phyloP scores from a whole-genome alignment of 1,140 invertebrate genomes.

The Semibalanus balanoides region DNA sequence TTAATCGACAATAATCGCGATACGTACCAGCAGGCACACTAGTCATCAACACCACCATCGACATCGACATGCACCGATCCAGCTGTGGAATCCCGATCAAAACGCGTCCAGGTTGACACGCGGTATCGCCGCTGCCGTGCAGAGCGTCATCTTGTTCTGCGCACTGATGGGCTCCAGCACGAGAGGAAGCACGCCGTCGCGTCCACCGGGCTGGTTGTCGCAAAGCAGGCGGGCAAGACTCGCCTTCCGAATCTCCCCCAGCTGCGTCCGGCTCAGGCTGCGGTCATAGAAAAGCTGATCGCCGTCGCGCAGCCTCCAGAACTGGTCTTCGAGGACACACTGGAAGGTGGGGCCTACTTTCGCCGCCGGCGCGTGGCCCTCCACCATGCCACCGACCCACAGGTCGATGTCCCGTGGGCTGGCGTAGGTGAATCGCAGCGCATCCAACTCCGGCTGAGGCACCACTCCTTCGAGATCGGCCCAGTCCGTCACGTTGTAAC shows the following conservation, averaged over 20 bases:
- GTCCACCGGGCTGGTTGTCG: constrained; percentile 30
- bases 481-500: constrained; percentile 48
- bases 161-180: too few species aligned
- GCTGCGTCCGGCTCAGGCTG: constrained; percentile 33
- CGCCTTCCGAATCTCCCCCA: constrained; percentile 37
- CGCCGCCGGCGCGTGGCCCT: constrained; percentile 65
- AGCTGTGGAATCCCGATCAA: too few species aligned
- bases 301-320: constrained; percentile 67
- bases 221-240: constrained; percentile 39
- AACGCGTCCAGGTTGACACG: too few species aligned
- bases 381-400: constrained; percentile 91
- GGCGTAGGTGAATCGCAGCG: constrained; percentile 30
- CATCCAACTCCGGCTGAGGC: constrained; percentile 34
- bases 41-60: too few species aligned
- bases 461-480: constrained; percentile 44
- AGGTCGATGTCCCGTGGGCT: constrained; percentile 62
- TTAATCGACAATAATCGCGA: too few species aligned
- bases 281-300: constrained; percentile 65
- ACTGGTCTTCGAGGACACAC: constrained; percentile 85
- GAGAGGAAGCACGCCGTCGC: too few species aligned
- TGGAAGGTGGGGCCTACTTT: constrained; percentile 84
- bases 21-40: too few species aligned
- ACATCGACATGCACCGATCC: too few species aligned
- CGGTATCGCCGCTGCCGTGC: too few species aligned
- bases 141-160: too few species aligned